Evolutionary conservation across 2,113 vertebrate genomes (phyloP).

Genomic region (Pomatorhinus ruficollis): DNA sequence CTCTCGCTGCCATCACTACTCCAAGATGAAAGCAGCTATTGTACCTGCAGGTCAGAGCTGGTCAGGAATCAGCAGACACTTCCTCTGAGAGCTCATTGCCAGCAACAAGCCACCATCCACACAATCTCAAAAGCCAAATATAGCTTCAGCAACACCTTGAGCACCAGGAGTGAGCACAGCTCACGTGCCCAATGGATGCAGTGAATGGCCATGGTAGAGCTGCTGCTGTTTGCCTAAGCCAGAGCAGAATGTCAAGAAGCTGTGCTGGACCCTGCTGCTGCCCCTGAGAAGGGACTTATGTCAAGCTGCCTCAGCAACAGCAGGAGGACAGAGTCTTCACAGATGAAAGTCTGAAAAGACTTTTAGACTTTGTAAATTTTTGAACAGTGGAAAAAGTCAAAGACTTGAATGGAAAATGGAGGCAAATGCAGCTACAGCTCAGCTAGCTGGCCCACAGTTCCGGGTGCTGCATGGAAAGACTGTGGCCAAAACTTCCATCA

Average conservation of each 20-base stretch:
- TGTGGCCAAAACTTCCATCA: background rate
- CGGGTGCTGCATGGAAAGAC: background rate
- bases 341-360: background rate
- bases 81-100: background rate
- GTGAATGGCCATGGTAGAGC: too few relatives aligned
- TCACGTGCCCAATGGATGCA: rapidly evolving
- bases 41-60: background rate
- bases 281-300: background rate
- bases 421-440: background rate
- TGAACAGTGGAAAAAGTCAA: background rate
- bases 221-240: background rate
- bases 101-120: background rate
- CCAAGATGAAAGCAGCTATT: background rate
- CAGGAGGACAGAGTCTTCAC: background rate
- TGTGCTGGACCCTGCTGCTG: background rate
- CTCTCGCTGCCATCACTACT: background rate
- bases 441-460: background rate
- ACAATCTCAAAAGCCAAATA: background rate
- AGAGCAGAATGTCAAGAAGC: background rate
- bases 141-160: background rate
- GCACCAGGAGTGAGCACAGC: background rate
- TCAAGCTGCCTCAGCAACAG: background rate
- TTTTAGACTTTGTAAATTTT: background rate
- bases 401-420: background rate
- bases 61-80: background rate